A percentile compares a stretch with the other conserved stretches of the same genome.
phyloP scores from a whole-genome alignment of 2,797 vertebrate species.

The Varecia variegata region DNA sequence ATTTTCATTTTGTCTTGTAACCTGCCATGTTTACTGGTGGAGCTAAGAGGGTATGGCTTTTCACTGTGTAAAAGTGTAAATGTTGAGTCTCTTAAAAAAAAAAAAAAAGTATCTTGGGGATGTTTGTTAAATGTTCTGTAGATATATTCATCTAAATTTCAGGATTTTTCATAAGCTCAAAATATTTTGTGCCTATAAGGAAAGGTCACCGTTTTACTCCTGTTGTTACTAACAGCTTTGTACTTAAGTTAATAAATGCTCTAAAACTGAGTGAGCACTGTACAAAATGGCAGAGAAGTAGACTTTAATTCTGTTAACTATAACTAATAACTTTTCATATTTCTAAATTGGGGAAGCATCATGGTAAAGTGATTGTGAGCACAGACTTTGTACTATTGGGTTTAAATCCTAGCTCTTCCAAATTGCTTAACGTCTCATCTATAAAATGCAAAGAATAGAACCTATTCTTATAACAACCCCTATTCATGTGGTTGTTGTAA shows the following conservation, averaged over 20 bases:
- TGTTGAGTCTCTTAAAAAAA: not conserved
- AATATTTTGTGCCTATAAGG: not conserved
- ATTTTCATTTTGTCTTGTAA: not conserved
- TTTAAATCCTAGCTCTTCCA: not conserved
- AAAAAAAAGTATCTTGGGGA: not conserved
- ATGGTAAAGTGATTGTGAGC: not conserved
- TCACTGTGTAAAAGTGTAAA: not conserved
- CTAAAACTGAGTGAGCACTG: not conserved
- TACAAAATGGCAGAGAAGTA: not conserved
- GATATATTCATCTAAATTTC: not conserved
- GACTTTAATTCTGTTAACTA: not conserved
- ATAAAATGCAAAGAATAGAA: not conserved
- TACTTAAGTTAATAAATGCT: not conserved
- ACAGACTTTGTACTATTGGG: not conserved
- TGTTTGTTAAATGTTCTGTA: constrained; percentile 4
- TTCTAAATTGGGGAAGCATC: not conserved
- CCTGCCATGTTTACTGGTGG: not conserved
- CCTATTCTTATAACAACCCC: too few relatives aligned
- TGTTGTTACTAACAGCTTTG: not conserved
- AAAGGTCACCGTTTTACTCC: not conserved
- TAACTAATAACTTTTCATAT: not conserved
- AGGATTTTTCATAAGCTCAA: constrained; percentile 36
- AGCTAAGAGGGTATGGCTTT: not conserved
- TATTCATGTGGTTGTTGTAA: not conserved
- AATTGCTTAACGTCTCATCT: not conserved